These are phyloP conservation scores for Oreochromis tanganicae DNA, from an alignment of 2,113 vertebrate genomes.

Conservation along the genomic window DNA sequence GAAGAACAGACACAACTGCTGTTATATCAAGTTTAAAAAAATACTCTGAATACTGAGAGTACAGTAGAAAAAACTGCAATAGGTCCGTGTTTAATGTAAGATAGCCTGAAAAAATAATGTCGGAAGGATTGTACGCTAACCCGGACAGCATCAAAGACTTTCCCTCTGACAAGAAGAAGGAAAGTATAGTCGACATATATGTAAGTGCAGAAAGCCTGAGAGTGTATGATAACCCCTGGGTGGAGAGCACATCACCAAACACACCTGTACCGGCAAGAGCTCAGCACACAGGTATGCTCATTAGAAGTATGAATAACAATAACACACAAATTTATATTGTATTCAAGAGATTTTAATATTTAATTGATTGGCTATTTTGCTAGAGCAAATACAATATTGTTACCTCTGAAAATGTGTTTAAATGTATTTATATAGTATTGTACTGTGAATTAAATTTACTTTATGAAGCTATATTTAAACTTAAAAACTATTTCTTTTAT, in stretches of 20 bases:
- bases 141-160: background rate
- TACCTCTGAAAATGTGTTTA: background rate
- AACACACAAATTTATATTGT: background rate
- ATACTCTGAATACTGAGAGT: background rate
- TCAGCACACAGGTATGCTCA: conserved; percentile 19
- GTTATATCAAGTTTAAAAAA: background rate
- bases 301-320: background rate
- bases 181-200: conserved; percentile 39
- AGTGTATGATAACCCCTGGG: conserved; percentile 39
- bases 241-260: background rate
- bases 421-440: background rate
- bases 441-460: too few species aligned
- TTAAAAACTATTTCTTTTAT: too few species aligned
- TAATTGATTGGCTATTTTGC: background rate
- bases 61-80: background rate
- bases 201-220: conserved; percentile 51
- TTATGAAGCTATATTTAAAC: too few species aligned
- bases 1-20: background rate
- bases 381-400: too few species aligned
- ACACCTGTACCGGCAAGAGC: background rate
- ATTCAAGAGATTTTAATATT: background rate
- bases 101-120: background rate
- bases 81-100: background rate
- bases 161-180: background rate
- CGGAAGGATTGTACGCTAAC: background rate